Evolutionary conservation across 2,797 vertebrate species (phyloP).

Genomic region (Rhyacichthys aspro): DNA sequence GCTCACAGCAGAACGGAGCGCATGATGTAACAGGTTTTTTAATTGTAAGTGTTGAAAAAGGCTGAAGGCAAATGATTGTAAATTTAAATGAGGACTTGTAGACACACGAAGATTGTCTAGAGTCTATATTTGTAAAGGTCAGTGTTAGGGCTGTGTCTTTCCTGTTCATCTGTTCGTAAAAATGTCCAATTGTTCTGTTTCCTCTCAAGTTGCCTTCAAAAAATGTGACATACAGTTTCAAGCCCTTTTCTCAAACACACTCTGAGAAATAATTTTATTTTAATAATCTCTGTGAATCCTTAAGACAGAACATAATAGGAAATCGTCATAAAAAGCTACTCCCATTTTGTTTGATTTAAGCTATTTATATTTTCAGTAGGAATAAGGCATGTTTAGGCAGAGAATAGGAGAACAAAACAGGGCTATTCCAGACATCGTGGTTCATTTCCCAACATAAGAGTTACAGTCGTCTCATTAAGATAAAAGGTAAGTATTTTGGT

Average conservation of each 20-base stretch:
- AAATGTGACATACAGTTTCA: slow-evolving; percentile 4
- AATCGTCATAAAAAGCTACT: too few species aligned
- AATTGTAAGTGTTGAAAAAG: background rate
- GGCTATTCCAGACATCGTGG: too few species aligned
- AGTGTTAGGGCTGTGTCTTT: slow-evolving; percentile 29
- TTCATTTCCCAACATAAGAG: too few species aligned
- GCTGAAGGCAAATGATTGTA: background rate
- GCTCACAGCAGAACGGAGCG: background rate
- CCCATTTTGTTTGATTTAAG: too few species aligned
- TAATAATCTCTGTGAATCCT: background rate
- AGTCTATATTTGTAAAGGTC: slow-evolving; percentile 32
- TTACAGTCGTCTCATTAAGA: too few species aligned
- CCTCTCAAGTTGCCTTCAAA: slow-evolving; percentile 41
- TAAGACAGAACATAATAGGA: background rate
- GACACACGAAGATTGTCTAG: background rate
- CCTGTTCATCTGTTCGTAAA: slow-evolving; percentile 18
- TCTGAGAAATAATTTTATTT: background rate
- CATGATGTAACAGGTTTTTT: background rate
- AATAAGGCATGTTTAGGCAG: too few species aligned
- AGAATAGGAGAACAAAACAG: too few species aligned
- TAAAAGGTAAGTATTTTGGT: too few species aligned
- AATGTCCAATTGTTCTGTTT: slow-evolving; percentile 54
- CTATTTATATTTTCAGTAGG: too few species aligned
- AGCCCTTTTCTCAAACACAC: background rate
- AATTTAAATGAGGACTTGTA: background rate